Evolutionary conservation across 2,113 vertebrate genomes (phyloP).

Genomic region (Neogobius melanostomus): DNA sequence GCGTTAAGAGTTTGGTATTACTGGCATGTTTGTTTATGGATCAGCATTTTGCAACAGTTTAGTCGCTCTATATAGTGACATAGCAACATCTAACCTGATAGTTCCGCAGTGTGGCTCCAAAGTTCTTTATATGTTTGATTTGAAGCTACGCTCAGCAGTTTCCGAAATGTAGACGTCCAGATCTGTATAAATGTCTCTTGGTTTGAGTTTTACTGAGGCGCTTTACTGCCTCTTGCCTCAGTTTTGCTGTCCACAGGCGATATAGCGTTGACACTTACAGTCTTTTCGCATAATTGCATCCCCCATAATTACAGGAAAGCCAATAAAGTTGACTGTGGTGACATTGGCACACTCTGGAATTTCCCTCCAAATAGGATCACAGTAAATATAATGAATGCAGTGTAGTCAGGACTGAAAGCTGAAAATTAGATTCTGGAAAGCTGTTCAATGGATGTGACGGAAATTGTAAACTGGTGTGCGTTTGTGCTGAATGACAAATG

Average conservation of each 20-base stretch:
- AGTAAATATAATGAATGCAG: not conserved
- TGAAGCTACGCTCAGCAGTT: not conserved
- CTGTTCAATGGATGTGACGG: no score
- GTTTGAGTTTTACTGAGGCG: not conserved
- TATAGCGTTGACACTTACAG: not conserved
- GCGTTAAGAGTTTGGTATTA: no score
- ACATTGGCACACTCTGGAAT: not conserved
- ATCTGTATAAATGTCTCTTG: not conserved
- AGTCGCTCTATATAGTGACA: no score
- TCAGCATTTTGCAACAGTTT: no score
- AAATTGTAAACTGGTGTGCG: no score
- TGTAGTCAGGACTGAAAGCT: not conserved
- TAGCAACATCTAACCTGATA: no score
- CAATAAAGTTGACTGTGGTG: not conserved
- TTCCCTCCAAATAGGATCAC: not conserved
- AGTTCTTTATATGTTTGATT: not conserved
- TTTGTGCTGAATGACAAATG: no score
- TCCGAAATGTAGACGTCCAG: not conserved
- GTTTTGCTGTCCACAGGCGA: conserved; percentile 1
- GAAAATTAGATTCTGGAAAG: no score
- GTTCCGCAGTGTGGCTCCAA: no score
- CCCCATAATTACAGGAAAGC: not conserved
- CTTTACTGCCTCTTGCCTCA: not conserved
- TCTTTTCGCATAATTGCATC: not conserved
- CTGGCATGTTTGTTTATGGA: no score